Evolutionary conservation across 2,797 vertebrate genomes (phyloP), one percentile per base, ranked within the genome.

Genomic region (Typhlichthys eigenmanni): DNA sequence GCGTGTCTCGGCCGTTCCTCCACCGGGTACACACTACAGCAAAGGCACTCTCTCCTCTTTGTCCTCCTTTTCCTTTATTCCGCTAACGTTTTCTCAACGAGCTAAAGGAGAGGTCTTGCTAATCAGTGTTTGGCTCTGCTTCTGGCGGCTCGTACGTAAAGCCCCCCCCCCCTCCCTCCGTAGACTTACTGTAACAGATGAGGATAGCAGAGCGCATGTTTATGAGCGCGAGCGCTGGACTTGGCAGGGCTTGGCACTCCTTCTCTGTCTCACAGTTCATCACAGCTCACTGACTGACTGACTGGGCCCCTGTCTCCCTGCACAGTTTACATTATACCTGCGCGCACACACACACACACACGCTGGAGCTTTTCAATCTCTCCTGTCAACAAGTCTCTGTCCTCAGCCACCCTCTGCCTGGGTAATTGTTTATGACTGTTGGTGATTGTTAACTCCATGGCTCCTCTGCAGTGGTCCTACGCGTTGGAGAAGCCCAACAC

Each of bases 401-500:
- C 47, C 56, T 66, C 56, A 71, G 51, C 59, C 46, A 10, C 19
- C 34, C 51, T 12, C 24, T 24, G 24, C 50, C 19, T 53, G 47
- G 69, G 60, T 80, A 75, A 76, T 71, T 81, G 64, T 79, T 80
- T 62, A 58, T 66, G 19, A 62, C 55, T 50, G 34, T 60, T 58
- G 61, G 74, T 72, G 16, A 62, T 54, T 52, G 4, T 53, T 16
- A 60, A 10, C 19, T 12, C 62, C 19, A 12, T 57, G 29, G 45
- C 19, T 61, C 24, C 19, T 12, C 38, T 29, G 0, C 75, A 98
- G 98, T 99, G 97, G 98, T 99, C 96, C 0, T 95, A 98, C 19
- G 91, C 95, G 0, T 86, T 99, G 85, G 98, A 99, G 90, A 99
- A 98, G 81, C 96, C 95, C 46, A 95, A 89, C 85, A 97, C 96